Conservation (phyloP, 1,140 invertebrate species). For the Drosophila erecta region DNA sequence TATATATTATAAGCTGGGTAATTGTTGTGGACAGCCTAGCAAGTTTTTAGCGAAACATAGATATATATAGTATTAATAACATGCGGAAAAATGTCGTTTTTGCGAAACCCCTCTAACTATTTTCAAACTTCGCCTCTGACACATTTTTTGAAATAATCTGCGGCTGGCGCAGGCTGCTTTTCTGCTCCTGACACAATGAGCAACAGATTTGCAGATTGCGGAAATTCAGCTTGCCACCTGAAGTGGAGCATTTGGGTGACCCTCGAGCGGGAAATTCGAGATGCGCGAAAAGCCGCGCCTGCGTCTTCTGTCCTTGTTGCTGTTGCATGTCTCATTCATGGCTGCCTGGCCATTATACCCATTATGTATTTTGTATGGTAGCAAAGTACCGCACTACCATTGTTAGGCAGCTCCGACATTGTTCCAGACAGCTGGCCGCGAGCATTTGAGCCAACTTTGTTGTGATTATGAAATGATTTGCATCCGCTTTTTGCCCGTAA, state of each 20-base stretch:
- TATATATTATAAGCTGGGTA: background rate
- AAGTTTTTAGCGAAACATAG: too few relatives aligned
- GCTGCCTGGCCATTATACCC: constrained; percentile 9
- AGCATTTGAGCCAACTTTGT: constrained; percentile 41
- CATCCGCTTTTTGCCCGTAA: constrained; percentile 20
- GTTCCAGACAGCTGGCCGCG: constrained; percentile 52
- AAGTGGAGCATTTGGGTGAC: constrained; percentile 31
- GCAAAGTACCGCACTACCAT: constrained; percentile 5
- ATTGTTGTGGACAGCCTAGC: too few relatives aligned
- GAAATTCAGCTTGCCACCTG: constrained; percentile 35
- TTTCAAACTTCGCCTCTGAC: background rate
- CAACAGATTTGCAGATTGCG: constrained; percentile 34
- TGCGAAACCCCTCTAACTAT: background rate
- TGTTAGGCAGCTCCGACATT: constrained; percentile 32
- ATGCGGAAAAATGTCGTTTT: too few relatives aligned
- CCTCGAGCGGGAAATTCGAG: constrained; percentile 39
- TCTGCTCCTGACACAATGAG: constrained; percentile 23
- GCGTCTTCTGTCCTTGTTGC: constrained; percentile 10
- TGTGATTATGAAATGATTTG: constrained; percentile 70
- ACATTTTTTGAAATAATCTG: constrained; percentile 46
- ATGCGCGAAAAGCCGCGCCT: constrained; percentile 14
- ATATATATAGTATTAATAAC: too few relatives aligned
- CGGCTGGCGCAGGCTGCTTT: constrained; percentile 7
- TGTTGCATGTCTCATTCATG: constrained; percentile 30
- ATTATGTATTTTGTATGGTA: background rate